Percentiles rank a stretch among this genome's conserved stretches.
phyloP scores from a whole-genome alignment of 2,888 invertebrate genomes.

The Agrotis puta region DNA sequence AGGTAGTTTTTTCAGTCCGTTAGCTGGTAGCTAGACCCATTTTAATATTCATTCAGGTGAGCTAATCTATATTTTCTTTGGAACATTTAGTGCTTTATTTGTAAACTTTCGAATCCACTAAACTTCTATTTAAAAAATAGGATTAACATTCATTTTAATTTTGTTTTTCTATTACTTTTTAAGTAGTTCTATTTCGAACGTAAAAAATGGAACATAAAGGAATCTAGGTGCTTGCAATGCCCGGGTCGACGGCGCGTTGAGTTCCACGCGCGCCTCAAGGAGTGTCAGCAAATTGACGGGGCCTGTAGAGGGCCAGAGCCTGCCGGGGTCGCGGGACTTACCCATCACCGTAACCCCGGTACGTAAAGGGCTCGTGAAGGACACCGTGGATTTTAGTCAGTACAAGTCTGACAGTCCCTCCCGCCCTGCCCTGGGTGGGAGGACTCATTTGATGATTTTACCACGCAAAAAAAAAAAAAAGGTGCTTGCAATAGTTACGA shows the following conservation, averaged over 20 bases:
- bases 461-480: too few species aligned
- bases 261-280: too few species aligned
- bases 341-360: too few species aligned
- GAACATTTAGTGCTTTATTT: not conserved
- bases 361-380: too few species aligned
- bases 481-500: conserved; percentile 11
- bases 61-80: not conserved
- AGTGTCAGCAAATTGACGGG: too few species aligned
- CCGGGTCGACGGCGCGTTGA: too few species aligned
- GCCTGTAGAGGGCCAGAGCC: too few species aligned
- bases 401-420: too few species aligned
- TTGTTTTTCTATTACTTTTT: not conserved
- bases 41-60: not conserved
- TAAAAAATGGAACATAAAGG: conserved; percentile 12
- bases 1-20: not conserved
- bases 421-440: too few species aligned
- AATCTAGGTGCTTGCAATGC: conserved; percentile 16
- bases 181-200: not conserved
- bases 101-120: not conserved
- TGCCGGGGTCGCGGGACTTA: too few species aligned
- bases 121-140: not conserved
- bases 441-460: too few species aligned
- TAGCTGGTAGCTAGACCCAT: not conserved
- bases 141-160: not conserved
- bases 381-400: too few species aligned